phyloP scores from a whole-genome alignment of 2,113 vertebrate species.

The Otus sunia region DNA sequence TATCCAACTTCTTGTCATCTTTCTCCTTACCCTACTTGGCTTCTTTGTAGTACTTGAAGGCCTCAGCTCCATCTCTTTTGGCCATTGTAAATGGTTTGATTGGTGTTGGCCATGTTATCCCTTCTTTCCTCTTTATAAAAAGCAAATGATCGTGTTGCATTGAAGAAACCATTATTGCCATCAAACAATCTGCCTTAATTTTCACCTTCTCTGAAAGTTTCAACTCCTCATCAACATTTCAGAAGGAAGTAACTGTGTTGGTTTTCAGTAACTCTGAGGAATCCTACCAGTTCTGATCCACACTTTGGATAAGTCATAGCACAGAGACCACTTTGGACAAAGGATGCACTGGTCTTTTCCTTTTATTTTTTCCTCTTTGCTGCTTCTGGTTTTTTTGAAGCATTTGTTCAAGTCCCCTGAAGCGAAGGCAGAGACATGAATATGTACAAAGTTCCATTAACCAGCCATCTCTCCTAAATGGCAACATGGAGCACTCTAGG shows the following conservation, averaged over 20 bases:
- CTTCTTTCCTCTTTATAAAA: conserved; percentile 46
- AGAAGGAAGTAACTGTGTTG: conserved; percentile 35
- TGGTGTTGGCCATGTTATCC: conserved; percentile 51
- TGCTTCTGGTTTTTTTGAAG: neutral
- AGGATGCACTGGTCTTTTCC: neutral
- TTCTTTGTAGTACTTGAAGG: conserved; percentile 69
- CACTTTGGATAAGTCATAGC: conserved; percentile 24
- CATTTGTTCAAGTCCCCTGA: conserved; percentile 34
- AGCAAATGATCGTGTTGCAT: conserved; percentile 24
- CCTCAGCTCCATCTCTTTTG: conserved; percentile 53
- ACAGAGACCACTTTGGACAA: conserved; percentile 36
- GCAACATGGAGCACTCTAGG: neutral
- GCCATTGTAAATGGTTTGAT: conserved; percentile 62
- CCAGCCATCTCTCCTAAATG: neutral
- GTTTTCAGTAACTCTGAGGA: conserved; percentile 48
- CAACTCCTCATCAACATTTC: conserved; percentile 52
- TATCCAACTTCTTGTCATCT: conserved; percentile 67
- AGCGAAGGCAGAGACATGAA: neutral
- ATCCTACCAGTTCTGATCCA: conserved; percentile 33
- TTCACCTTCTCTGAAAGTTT: conserved; percentile 51
- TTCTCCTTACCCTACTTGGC: conserved; percentile 67
- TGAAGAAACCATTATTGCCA: conserved; percentile 49
- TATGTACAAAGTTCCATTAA: conserved; percentile 32
- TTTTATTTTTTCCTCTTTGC: conserved; percentile 39
- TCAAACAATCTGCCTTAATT: conserved; percentile 54